Evolutionary conservation across 2,888 invertebrate genomes (phyloP), one percentile per base, ranked within the genome.

Genomic region (Trachelus tabidus): DNA sequence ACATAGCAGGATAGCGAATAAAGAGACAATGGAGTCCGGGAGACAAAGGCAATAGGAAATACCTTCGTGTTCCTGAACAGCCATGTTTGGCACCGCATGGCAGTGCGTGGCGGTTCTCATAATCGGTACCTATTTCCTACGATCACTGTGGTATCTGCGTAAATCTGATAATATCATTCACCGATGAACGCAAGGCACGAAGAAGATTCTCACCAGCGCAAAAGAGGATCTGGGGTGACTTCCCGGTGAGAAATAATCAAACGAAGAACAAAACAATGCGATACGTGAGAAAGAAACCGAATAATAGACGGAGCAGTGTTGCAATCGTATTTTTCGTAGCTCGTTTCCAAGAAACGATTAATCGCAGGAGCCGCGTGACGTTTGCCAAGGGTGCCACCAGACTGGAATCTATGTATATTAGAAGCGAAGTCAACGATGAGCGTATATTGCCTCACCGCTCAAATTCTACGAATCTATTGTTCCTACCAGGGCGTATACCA

Each of bases 11-110:
- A 56, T 9, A 23, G 71, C 76, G 76, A 30, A 68, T 37, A 76
- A 78, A 73, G 69, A 76, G 76, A 76, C 75, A 80, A 76, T 73
- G 75, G 76, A 75, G 74, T 68, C 69, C 68, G 77, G 75, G 77
- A 76, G 81, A 81, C 81, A 81, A 81, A 80, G 77, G 77, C 75
- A 75, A 80, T 79, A 79, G 81, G 81, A 81, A 81, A 81, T 78
- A 76, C 76, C 79, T 33, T 75, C 79, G 78, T 78, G 78, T 78
- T 75, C 73, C 75, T 40, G 74, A 15, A 74, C 35, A 34, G 74
- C 74, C 74, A 34, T 71, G 71, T 56, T 56, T 56, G 56, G 56
- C 23, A 56, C 23, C 23, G 56, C 56, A 23, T 56, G 56, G 56
- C 23, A 9, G 3, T 56, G 56, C 56, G 56, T 56, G 9, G 56